Evolutionary conservation across 2,888 invertebrate species (phyloP).

Genomic region (Acanthacorydalis orientalis): DNA sequence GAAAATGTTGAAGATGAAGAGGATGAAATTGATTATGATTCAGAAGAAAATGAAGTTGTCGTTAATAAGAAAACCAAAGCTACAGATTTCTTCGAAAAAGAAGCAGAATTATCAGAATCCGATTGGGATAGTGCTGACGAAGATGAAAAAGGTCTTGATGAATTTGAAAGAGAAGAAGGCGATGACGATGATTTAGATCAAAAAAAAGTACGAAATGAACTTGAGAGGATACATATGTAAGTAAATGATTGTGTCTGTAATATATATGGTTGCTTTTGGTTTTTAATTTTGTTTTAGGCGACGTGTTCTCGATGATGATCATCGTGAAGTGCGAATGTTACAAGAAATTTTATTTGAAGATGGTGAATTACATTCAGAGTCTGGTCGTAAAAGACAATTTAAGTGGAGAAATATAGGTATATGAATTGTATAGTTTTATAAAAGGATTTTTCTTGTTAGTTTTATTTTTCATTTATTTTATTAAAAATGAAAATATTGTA

Average conservation of each 20-base stretch:
- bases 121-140: constrained; percentile 83
- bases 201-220: constrained; percentile 54
- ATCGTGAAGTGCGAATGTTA: constrained; percentile 62
- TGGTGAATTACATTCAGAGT: constrained; percentile 66
- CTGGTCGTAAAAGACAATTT: constrained; percentile 62
- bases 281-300: constrained; percentile 31
- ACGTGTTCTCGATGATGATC: constrained; percentile 74
- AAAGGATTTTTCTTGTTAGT: constrained; percentile 6
- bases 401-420: constrained; percentile 68
- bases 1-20: constrained; percentile 21
- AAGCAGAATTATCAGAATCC: constrained; percentile 83
- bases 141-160: constrained; percentile 64
- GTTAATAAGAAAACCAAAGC: constrained; percentile 23
- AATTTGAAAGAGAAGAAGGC: constrained; percentile 67
- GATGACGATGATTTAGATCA: constrained; percentile 73
- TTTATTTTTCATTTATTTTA: background rate
- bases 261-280: background rate
- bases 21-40: constrained; percentile 52
- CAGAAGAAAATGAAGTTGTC: constrained; percentile 63
- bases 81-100: constrained; percentile 68
- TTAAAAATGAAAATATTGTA: background rate
- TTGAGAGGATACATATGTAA: constrained; percentile 75
- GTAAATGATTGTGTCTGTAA: constrained; percentile 17
- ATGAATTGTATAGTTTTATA: constrained; percentile 12
- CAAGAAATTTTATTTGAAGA: constrained; percentile 82